A percentile compares a stretch with the other conserved stretches of the same genome.
These are phyloP conservation scores for Austrolebias charrua DNA, from an alignment of 2,797 vertebrate genomes.

Conservation along the genomic window DNA sequence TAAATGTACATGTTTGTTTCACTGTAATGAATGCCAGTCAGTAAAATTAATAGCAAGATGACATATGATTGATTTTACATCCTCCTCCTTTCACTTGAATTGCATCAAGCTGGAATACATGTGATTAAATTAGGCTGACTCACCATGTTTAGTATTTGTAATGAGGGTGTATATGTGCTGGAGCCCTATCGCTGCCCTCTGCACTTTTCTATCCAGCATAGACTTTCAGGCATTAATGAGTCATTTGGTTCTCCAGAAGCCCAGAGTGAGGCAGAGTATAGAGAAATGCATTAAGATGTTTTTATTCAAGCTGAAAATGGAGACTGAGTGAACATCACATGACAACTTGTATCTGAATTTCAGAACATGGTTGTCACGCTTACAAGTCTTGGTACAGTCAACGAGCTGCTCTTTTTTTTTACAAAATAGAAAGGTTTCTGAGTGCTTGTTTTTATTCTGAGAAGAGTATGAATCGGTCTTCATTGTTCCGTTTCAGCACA, in stretches of 20 bases:
- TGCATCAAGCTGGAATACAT: neutral
- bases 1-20: too few relatives aligned
- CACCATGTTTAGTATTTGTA: neutral
- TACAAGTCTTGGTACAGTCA: neutral
- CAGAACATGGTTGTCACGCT: neutral
- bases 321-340: conserved; percentile 1
- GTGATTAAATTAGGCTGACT: neutral
- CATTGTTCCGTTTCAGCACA: neutral
- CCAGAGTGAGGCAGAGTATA: neutral
- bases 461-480: neutral
- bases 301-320: neutral
- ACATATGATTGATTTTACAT: neutral
- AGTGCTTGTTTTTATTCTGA: neutral
- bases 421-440: neutral
- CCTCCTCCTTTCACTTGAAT: neutral
- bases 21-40: too few relatives aligned
- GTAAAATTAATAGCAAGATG: neutral
- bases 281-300: neutral
- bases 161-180: neutral
- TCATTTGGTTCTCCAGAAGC: neutral
- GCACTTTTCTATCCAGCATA: neutral
- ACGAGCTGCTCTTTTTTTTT: neutral
- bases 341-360: neutral
- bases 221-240: neutral
- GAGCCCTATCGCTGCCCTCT: neutral